Evolutionary conservation across 2,797 vertebrate species (phyloP).

Genomic region (Adelosebastes latens): DNA sequence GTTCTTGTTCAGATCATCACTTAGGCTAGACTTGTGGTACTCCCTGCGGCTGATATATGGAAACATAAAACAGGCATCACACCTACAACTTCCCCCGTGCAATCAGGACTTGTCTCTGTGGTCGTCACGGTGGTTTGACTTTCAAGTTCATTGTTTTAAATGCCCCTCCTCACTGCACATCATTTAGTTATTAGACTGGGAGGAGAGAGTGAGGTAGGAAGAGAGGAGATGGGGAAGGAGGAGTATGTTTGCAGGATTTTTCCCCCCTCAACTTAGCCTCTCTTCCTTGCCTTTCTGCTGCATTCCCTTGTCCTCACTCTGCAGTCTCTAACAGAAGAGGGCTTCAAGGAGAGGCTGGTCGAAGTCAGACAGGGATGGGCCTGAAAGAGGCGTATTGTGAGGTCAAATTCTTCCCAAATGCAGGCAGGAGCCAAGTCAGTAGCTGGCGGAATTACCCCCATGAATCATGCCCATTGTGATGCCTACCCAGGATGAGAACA

Average conservation of each 20-base stretch:
- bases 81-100: conserved; percentile 60
- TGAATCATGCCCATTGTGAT: conserved; percentile 94
- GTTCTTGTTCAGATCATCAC: conserved; percentile 41
- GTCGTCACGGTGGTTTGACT: conserved; percentile 60
- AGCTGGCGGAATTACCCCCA: conserved; percentile 91
- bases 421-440: conserved; percentile 90
- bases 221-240: conserved; percentile 50
- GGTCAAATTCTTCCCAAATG: conserved; percentile 86
- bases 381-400: conserved; percentile 89
- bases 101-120: conserved; percentile 72
- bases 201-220: conserved; percentile 37
- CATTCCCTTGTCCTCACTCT: conserved; percentile 73
- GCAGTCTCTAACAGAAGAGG: conserved; percentile 78
- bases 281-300: conserved; percentile 53
- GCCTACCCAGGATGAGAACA: conserved; percentile 90
- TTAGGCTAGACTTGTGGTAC: conserved; percentile 38
- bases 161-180: conserved; percentile 60
- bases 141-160: conserved; percentile 63
- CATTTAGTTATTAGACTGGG: conserved; percentile 53
- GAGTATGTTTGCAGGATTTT: conserved; percentile 45
- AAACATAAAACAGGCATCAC: conserved; percentile 68
- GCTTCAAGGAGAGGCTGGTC: conserved; percentile 78
- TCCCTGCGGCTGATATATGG: conserved; percentile 47
- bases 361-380: conserved; percentile 81
- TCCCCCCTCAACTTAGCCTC: conserved; percentile 42